Evolutionary conservation across 2,888 invertebrate species (phyloP).

Genomic region (Acanthosepion pharaonis): DNA sequence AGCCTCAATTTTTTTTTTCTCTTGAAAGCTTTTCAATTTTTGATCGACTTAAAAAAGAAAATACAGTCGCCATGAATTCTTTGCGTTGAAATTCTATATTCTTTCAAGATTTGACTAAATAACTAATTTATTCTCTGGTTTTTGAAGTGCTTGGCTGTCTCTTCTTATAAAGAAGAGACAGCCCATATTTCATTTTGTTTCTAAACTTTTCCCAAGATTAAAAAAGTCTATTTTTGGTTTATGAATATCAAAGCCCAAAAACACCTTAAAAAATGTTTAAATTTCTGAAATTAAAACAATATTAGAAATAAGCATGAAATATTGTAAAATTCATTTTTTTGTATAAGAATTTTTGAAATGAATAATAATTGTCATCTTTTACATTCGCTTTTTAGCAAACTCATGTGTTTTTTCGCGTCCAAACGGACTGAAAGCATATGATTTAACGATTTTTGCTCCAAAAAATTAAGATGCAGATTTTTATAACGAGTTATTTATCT

Average conservation of each 20-base stretch:
- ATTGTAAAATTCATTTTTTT: too few species aligned
- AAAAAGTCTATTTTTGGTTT: neutral
- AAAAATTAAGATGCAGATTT: too few species aligned
- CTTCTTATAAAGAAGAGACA: neutral
- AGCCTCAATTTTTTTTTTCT: neutral
- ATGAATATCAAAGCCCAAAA: neutral
- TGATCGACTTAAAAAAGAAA: neutral
- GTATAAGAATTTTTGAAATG: too few species aligned
- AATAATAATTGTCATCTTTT: too few species aligned
- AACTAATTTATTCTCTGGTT: neutral
- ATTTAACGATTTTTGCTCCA: too few species aligned
- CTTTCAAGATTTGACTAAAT: neutral
- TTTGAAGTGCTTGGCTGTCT: neutral
- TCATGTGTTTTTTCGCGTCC: too few species aligned
- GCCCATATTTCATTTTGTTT: neutral
- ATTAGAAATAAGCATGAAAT: too few species aligned
- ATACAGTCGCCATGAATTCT: neutral
- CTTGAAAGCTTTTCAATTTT: neutral
- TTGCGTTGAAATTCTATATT: neutral
- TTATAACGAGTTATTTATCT: too few species aligned
- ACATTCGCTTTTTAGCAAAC: too few species aligned
- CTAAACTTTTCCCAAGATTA: neutral
- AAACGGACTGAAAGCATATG: too few species aligned
- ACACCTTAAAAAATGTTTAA: too few species aligned
- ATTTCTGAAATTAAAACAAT: too few species aligned